These are phyloP conservation scores for Perccottus glenii DNA, from an alignment of 2,113 vertebrate genomes.

Conservation along the genomic window DNA sequence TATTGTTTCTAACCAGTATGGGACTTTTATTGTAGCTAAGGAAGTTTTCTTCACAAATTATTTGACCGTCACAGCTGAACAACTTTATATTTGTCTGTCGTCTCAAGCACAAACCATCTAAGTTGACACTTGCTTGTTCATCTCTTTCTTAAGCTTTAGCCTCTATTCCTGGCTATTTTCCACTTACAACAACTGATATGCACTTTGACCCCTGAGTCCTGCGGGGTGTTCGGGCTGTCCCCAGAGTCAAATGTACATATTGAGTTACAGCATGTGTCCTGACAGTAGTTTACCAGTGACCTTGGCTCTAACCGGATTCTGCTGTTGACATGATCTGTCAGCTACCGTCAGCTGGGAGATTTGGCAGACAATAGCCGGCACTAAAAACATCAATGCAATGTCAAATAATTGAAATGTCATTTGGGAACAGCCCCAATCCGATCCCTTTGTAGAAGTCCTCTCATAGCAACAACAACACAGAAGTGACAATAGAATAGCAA, in stretches of 20 bases:
- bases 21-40: too few species aligned
- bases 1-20: too few species aligned
- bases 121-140: too few species aligned
- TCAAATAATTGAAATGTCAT: background rate
- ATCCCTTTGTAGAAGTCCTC: too few species aligned
- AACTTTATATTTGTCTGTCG: too few species aligned
- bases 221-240: background rate
- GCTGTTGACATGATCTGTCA: conserved; percentile 7
- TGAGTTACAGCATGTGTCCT: conserved; percentile 51
- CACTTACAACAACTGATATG: background rate
- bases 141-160: background rate
- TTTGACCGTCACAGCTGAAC: too few species aligned
- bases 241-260: conserved; percentile 7
- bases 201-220: background rate
- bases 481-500: background rate
- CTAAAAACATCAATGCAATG: background rate
- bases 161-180: background rate
- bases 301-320: conserved; percentile 42
- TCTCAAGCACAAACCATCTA: too few species aligned
- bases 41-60: too few species aligned
- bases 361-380: background rate
- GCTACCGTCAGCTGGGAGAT: background rate
- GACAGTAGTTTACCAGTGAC: conserved; percentile 41
- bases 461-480: too few species aligned
- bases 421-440: too few species aligned